Conservation (phyloP, 1,140 invertebrate species). For the Holotrichia oblita region DNA sequence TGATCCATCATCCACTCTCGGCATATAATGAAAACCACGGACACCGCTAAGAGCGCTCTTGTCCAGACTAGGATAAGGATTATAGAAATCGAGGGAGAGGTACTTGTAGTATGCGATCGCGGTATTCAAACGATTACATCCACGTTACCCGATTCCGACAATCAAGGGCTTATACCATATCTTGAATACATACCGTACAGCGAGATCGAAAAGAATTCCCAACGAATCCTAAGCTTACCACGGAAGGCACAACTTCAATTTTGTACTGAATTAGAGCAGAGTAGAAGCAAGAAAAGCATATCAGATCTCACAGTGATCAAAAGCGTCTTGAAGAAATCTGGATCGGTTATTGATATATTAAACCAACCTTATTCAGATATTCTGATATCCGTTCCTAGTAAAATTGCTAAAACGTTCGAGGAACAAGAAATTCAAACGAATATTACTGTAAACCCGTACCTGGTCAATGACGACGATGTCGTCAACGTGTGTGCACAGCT, state of each 20-base stretch:
- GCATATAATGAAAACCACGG: constrained; percentile 20
- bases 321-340: constrained; percentile 34
- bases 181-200: constrained; percentile 40
- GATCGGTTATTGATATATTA: background rate
- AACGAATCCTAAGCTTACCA: constrained; percentile 34
- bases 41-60: background rate
- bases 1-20: background rate
- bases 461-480: constrained; percentile 31
- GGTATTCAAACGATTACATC: constrained; percentile 38
- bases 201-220: constrained; percentile 37
- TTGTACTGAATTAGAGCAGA: background rate
- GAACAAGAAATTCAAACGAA: constrained; percentile 38
- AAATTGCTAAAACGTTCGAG: background rate
- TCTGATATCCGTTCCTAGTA: background rate
- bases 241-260: constrained; percentile 37
- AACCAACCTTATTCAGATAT: background rate
- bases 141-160: background rate
- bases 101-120: constrained; percentile 35
- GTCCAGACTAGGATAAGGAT: constrained; percentile 32
- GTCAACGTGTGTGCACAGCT: constrained; percentile 39
- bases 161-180: background rate
- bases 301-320: background rate
- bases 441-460: constrained; percentile 29
- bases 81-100: background rate
- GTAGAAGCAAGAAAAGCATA: background rate